A percentile compares a stretch with the other conserved stretches of the same genome.
These are phyloP conservation scores for Sebastes glaucus DNA, from an alignment of 2,797 vertebrate genomes.

Conservation along the genomic window DNA sequence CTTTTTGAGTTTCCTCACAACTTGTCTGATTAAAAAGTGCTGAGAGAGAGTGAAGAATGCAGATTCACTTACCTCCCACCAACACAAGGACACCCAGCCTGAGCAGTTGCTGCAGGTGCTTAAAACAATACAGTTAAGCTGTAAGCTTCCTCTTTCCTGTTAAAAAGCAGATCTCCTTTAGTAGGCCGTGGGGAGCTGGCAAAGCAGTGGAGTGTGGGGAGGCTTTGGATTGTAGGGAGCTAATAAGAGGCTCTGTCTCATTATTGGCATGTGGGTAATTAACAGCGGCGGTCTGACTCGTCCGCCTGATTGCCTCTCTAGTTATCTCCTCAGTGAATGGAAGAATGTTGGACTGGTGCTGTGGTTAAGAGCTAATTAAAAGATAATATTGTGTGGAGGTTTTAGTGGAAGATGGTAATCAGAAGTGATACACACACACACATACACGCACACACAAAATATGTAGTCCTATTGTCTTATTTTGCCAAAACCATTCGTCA, in stretches of 20 bases:
- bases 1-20: conserved; percentile 10
- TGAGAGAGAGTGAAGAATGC: not conserved
- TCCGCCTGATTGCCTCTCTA: conserved; percentile 81
- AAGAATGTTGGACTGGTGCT: conserved; percentile 74
- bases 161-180: conserved; percentile 65
- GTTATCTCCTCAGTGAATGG: conserved; percentile 82
- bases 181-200: conserved; percentile 64
- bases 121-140: conserved; percentile 42
- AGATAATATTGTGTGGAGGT: conserved; percentile 80
- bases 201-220: conserved; percentile 75
- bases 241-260: conserved; percentile 83
- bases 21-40: conserved; percentile 22
- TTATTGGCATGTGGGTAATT: conserved; percentile 85
- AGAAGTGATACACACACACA: conserved; percentile 39
- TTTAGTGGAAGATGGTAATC: conserved; percentile 68
- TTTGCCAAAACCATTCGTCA: conserved; percentile 26
- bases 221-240: conserved; percentile 79
- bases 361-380: conserved; percentile 87
- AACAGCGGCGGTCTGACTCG: conserved; percentile 77
- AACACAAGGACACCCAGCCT: conserved; percentile 13
- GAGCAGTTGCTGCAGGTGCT: conserved; percentile 47
- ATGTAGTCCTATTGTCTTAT: conserved; percentile 35
- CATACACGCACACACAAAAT: conserved; percentile 23
- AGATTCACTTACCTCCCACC: conserved; percentile 8
- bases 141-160: conserved; percentile 52